phyloP scores from a whole-genome alignment of 2,797 vertebrate species.

The Cossypha heuglini region DNA sequence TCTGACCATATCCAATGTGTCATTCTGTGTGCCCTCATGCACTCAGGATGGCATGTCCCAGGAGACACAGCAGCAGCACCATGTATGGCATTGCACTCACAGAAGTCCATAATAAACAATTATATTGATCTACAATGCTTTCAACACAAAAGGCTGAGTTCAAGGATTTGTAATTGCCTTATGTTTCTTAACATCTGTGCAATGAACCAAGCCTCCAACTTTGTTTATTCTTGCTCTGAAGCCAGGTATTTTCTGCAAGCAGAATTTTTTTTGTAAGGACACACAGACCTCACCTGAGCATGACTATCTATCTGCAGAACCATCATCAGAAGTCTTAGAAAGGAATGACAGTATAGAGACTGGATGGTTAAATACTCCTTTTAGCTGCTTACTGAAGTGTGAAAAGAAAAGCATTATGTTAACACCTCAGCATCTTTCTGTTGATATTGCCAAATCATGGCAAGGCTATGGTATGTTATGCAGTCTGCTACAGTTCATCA shows the following conservation, averaged over 20 bases:
- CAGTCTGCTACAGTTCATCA: fast-evolving
- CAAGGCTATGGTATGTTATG: neutral
- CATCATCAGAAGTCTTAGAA: neutral
- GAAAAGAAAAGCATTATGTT: neutral
- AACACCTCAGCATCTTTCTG: neutral
- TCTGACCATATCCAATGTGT: neutral
- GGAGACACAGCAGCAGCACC: neutral
- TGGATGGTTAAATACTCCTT: neutral
- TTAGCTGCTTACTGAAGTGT: neutral
- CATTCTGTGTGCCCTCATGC: neutral
- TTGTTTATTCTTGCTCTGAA: neutral
- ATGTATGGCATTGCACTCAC: neutral
- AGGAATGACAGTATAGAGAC: neutral
- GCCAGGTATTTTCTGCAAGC: neutral
- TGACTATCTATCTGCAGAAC: neutral
- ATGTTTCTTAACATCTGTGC: neutral
- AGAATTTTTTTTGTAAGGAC: neutral
- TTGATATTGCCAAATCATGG: neutral
- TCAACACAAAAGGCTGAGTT: neutral
- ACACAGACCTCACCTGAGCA: neutral
- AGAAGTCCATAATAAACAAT: neutral
- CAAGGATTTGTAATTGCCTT: neutral
- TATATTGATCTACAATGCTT: neutral
- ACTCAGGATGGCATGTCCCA: neutral
- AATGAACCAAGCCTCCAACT: neutral